These are phyloP conservation scores for Bothrops alternatus DNA, from an alignment of 2,797 vertebrate species.

Conservation along the genomic window DNA sequence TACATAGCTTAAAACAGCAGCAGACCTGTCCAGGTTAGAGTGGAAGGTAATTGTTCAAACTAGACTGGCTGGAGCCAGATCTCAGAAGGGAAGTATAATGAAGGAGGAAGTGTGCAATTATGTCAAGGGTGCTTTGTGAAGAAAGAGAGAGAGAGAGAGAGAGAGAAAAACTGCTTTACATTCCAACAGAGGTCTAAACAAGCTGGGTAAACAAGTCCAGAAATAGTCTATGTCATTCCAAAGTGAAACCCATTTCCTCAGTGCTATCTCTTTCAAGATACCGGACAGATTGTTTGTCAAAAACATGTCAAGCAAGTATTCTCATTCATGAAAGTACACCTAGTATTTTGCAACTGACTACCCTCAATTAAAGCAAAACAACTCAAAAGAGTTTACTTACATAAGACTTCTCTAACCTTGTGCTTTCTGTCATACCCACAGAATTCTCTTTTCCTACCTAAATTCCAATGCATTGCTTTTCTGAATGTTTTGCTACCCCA, in stretches of 20 bases:
- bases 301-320: not conserved
- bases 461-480: conserved; percentile 20
- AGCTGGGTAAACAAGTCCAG: conserved; percentile 36
- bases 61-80: conserved; percentile 78
- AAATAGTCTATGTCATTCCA: conserved; percentile 54
- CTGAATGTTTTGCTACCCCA: not conserved
- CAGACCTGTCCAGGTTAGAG: conserved; percentile 53
- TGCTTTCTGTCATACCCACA: not conserved
- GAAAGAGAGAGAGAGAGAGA: not conserved
- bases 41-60: conserved; percentile 70
- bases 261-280: conserved; percentile 32
- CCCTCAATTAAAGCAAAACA: conserved; percentile 20
- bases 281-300: conserved; percentile 31
- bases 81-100: conserved; percentile 76
- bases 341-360: not conserved
- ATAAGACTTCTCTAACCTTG: not conserved
- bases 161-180: conserved; percentile 12
- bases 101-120: conserved; percentile 60
- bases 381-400: conserved; percentile 6
- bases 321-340: conserved; percentile 12
- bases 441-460: not conserved
- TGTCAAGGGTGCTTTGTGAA: conserved; percentile 44
- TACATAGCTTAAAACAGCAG: conserved; percentile 45
- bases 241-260: conserved; percentile 44
- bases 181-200: conserved; percentile 49